A percentile compares a stretch with the other conserved stretches of the same genome.
These are phyloP conservation scores for Pissodes strobi DNA, from an alignment of 1,140 invertebrate genomes.

Conservation along the genomic window DNA sequence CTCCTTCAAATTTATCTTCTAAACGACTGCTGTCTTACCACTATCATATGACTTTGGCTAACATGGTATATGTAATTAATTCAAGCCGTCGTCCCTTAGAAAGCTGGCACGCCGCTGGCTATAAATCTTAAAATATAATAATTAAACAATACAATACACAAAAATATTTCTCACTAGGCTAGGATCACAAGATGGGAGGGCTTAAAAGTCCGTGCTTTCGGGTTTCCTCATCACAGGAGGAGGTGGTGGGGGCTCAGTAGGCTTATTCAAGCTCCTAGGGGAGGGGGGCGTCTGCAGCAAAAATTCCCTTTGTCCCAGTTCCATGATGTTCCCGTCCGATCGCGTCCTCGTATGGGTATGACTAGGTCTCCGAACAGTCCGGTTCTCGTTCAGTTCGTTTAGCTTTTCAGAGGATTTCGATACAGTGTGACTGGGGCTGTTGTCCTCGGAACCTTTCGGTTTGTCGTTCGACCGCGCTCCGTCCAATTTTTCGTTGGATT, in stretches of 20 bases:
- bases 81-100: no score
- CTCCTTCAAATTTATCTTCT: no score
- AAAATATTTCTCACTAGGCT: conserved; percentile 11
- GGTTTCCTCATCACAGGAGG: conserved; percentile 48
- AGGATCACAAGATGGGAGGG: conserved; percentile 12
- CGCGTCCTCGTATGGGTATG: conserved; percentile 48
- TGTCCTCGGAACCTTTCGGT: background rate
- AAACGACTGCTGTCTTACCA: no score
- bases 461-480: conserved; percentile 14
- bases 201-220: conserved; percentile 49
- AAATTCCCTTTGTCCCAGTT: conserved; percentile 26
- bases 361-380: conserved; percentile 26
- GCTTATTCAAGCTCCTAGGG: conserved; percentile 50
- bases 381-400: conserved; percentile 27
- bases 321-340: conserved; percentile 52
- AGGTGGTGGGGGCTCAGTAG: conserved; percentile 53
- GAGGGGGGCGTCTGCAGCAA: conserved; percentile 42
- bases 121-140: no score
- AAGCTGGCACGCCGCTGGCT: no score
- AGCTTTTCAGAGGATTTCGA: conserved; percentile 44
- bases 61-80: no score
- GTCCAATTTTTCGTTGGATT: conserved; percentile 28
- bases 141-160: conserved; percentile 2
- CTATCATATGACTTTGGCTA: no score
- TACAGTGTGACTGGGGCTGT: background rate